Evolutionary conservation across 2,888 invertebrate genomes (phyloP), one percentile per base, ranked within the genome.

Genomic region (Mycalesis mineus): DNA sequence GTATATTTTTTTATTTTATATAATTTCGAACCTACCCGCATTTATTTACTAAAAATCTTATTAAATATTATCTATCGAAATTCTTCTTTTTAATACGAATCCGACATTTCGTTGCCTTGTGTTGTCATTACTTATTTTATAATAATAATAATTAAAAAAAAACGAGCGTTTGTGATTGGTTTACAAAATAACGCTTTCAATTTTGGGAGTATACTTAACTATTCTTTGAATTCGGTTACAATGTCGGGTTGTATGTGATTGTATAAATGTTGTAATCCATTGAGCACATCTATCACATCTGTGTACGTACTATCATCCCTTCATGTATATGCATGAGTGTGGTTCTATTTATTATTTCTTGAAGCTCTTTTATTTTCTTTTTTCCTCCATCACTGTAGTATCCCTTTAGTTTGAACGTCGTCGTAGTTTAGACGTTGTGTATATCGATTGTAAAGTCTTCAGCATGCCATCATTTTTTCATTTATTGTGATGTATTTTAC

Each of bases 241-340:
- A 87, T 88, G 85, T 88, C 87, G 88, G 87, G 84, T 87, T 84
- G 81, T 77, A 77, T 77, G 71, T 73, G 66, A 70, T 68, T 17
- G 72, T 70, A 69, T 69, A 65, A 68, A 67, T 74, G 69, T 73
- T 77, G 69, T 77, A 75, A 65, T 71, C 73, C 65, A 69, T 68
- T 65, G 70, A 72, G 68, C 73, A 63, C 64, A 42, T 48, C 53
- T 59, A 58, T 61, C 55, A 63, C 61, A 61, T 36, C 36, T 36
- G 36, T 11, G 11, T 11, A 60, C 31, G 17, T 48, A n/a, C 44
- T 39, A 33, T 58, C 58, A 58, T 61, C 22, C 67, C 62, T 73
- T 76, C 78, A 84, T 83, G 77, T 84, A 80, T 78, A 78, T 88
- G 88, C 88, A 88, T 88, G 88, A 88, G 88, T 88, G 88, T 88